Base-by-base conservation (phyloP, 2,113 vertebrate genomes). In the Chloropsis hardwickii region DNA sequence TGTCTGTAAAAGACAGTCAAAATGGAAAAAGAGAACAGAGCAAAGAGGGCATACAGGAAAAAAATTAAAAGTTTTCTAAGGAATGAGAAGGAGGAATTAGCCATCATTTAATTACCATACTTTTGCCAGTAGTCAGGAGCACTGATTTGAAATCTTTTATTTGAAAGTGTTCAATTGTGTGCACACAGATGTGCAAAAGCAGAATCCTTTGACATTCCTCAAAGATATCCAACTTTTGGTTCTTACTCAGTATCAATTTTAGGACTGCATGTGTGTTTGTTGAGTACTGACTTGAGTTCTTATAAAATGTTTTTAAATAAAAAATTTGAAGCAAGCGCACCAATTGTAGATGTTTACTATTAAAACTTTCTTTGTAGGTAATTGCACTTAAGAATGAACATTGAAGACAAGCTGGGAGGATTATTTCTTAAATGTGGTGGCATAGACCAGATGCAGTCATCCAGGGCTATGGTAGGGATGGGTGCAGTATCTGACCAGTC, bases 371-470 rank as follows among this genome's bases (percentile, higher is more conserved):
- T 97, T 98, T 98, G 95, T 97, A 98, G 98, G 98, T 97, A 97
- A 96, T 97, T 98, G 97, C 97, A 98, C 97, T 98, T 98, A 99
- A 98, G 98, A 98, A 99, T 99, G 99, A 99, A 99, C 98, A 98
- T 99, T 97, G 99, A 99, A 97, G 99, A 99, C 98, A 99, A 99
- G 97, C 97, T 99, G 97, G 99, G 99, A 97, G 99, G 99, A 92
- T 99, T 99, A 97, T 98, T 99, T 98, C 98, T 99, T 97, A 99
- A 99, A 99, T 99, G 99, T 98, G 98, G 98, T 98, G 98, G 98
- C 96, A 98, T 98, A 97, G 97, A 98, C 96, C 98, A 98, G 78
- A 98, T 98, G 97, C 98, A 98, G 95, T 98, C 98, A 94, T 97
- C 98, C 97, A 98, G 98, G 98, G 97, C 96, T 97, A 98, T 98